phyloP scores from a whole-genome alignment of 2,797 vertebrate genomes.

The Pseudomugil gertrudae region DNA sequence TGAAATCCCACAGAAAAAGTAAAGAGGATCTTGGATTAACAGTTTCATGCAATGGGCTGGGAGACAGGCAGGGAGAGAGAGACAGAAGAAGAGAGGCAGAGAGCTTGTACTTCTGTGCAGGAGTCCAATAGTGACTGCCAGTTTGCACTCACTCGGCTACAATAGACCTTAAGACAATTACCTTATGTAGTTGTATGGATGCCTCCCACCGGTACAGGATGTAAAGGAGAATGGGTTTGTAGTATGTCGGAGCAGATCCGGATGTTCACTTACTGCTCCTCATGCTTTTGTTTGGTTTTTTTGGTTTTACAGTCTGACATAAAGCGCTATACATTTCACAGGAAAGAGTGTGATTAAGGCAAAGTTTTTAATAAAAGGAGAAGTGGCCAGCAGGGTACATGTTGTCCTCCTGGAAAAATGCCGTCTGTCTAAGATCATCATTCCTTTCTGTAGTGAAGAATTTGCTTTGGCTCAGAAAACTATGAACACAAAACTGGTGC shows the following conservation, averaged over 20 bases:
- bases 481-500: constrained; percentile 52
- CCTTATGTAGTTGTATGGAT: constrained; percentile 71
- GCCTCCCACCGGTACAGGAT: constrained; percentile 77
- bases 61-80: constrained; percentile 45
- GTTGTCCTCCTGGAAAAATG: constrained; percentile 49
- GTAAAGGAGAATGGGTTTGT: constrained; percentile 42
- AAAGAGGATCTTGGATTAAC: constrained; percentile 87
- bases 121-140: constrained; percentile 65
- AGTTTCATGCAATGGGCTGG: constrained; percentile 74
- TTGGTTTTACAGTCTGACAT: constrained; percentile 40
- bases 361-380: constrained; percentile 72
- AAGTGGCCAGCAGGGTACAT: constrained; percentile 64
- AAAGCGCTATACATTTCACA: constrained; percentile 54
- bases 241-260: constrained; percentile 57
- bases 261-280: constrained; percentile 61
- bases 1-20: constrained; percentile 85
- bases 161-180: constrained; percentile 78
- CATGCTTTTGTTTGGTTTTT: constrained; percentile 60
- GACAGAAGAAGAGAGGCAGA: constrained; percentile 28
- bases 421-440: constrained; percentile 46
- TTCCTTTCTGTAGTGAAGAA: constrained; percentile 52
- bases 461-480: constrained; percentile 59
- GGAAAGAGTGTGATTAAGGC: constrained; percentile 52
- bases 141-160: constrained; percentile 66
- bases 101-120: constrained; percentile 50